phyloP scores from a whole-genome alignment of 2,888 invertebrate species.

The Eupsilia transversa region DNA sequence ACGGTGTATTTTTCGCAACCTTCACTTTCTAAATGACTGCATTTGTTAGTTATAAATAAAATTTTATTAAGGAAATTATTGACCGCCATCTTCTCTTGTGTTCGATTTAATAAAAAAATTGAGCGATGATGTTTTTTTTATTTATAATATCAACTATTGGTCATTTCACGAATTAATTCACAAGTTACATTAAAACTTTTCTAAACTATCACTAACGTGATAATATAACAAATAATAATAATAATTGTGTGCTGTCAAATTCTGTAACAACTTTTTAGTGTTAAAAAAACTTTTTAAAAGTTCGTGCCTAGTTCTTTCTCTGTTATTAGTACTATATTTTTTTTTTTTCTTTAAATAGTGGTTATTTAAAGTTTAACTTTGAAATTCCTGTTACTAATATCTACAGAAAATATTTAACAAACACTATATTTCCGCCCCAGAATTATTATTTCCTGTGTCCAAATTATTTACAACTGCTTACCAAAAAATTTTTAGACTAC shows the following conservation, averaged over 20 bases:
- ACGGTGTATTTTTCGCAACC: not conserved
- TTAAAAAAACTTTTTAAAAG: constrained; percentile 13
- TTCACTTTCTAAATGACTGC: not conserved
- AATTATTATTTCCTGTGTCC: not conserved
- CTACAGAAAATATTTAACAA: not conserved
- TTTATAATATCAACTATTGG: not conserved
- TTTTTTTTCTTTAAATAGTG: not conserved
- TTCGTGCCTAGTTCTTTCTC: not conserved
- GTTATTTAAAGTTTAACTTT: not conserved
- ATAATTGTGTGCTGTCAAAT: not conserved
- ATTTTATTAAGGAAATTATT: not conserved
- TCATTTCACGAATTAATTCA: not conserved
- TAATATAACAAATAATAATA: not conserved
- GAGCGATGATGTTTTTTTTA: not conserved
- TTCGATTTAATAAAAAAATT: not conserved
- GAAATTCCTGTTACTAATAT: not conserved
- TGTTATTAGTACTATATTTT: not conserved
- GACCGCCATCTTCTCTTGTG: not conserved
- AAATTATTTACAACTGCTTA: not conserved
- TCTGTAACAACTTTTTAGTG: not conserved
- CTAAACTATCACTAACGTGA: not conserved
- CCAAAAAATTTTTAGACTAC: not conserved
- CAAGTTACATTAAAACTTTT: not conserved
- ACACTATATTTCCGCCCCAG: not conserved
- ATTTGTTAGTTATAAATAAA: not conserved